Conservation (phyloP, 2,797 vertebrate genomes). For the Acomys russatus region DNA sequence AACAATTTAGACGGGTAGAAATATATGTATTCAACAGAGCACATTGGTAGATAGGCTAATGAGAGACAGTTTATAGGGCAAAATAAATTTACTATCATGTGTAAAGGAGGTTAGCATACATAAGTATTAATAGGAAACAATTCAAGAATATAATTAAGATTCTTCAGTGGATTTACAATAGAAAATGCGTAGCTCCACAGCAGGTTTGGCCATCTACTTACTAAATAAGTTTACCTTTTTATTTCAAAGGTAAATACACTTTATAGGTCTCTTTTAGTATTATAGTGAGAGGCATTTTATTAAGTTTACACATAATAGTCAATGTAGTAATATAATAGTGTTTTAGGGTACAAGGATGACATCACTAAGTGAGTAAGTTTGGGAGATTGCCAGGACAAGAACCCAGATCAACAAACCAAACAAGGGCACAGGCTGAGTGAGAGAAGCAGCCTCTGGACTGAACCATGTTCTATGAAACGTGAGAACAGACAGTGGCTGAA, state of each 20-base stretch:
- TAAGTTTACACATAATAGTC: background rate
- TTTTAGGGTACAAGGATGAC: background rate
- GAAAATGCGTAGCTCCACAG: background rate
- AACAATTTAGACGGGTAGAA: background rate
- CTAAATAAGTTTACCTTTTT: background rate
- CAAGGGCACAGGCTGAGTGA: background rate
- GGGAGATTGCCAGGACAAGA: too few species aligned
- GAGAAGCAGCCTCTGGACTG: background rate
- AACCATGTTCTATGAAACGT: background rate
- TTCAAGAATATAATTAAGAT: constrained; percentile 4
- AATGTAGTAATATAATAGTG: background rate
- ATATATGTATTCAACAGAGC: background rate
- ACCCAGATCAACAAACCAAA: too few species aligned
- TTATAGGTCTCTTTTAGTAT: background rate
- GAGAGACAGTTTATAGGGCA: background rate
- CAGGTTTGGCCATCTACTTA: background rate
- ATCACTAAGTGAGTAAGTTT: background rate
- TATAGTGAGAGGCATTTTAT: background rate
- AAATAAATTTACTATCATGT: background rate
- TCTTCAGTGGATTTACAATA: background rate
- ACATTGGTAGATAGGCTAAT: background rate
- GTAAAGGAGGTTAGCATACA: background rate
- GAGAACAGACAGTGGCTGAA: background rate
- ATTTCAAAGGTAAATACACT: constrained; percentile 27
- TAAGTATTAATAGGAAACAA: background rate